Conservation (phyloP, 2,113 vertebrate species). For the Pao palembangensis region DNA sequence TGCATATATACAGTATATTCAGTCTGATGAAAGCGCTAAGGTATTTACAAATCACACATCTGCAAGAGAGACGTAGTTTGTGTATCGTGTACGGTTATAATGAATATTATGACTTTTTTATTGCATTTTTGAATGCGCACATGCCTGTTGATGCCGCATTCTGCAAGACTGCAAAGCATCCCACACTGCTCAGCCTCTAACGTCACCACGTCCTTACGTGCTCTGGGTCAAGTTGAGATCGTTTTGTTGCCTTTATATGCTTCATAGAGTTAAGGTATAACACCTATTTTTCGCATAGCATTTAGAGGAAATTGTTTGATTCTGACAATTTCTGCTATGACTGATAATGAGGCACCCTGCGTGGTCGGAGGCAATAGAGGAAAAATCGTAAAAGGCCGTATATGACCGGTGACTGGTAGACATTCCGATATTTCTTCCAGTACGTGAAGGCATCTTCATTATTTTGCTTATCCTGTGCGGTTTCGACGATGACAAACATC, state of each 20-base stretch:
- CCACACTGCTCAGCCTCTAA: background rate
- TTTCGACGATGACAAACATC: constrained; percentile 41
- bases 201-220: constrained; percentile 47
- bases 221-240: constrained; percentile 9
- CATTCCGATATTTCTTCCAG: constrained; percentile 1
- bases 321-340: too few relatives aligned
- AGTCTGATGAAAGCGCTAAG: too few relatives aligned
- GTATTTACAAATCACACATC: too few relatives aligned
- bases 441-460: constrained; percentile 14
- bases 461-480: constrained; percentile 28
- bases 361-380: background rate
- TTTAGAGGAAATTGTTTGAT: too few relatives aligned
- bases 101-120: too few relatives aligned
- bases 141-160: too few relatives aligned
- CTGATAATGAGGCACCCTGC: too few relatives aligned
- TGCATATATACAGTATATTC: too few relatives aligned
- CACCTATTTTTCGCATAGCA: background rate
- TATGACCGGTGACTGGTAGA: background rate
- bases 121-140: too few relatives aligned
- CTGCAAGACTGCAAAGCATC: constrained; percentile 1
- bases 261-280: background rate
- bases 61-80: too few relatives aligned
- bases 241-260: constrained; percentile 32
- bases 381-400: background rate
- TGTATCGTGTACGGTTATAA: too few relatives aligned